Conservation (phyloP, 2,888 invertebrate genomes). For the Drosophila yooni region DNA sequence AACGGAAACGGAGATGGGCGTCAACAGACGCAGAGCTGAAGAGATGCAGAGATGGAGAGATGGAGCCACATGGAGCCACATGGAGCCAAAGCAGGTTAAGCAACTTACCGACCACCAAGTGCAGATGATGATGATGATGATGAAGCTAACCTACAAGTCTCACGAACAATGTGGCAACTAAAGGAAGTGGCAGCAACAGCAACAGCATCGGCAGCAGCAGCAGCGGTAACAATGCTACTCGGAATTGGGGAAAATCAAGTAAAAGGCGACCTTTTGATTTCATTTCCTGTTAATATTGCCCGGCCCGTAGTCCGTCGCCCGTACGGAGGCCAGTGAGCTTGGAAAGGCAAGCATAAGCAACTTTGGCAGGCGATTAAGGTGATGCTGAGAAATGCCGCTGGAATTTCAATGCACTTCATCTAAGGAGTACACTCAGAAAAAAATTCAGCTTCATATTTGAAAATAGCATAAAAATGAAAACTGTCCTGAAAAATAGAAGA, state of each 20-base stretch:
- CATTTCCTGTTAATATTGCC: conserved; percentile 80
- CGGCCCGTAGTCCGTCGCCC: conserved; percentile 26
- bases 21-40: conserved; percentile 4
- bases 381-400: conserved; percentile 75
- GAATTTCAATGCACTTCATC: conserved; percentile 73
- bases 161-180: conserved; percentile 59
- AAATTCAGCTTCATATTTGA: too few relatives aligned
- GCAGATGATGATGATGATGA: conserved; percentile 55
- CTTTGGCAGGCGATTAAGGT: conserved; percentile 80
- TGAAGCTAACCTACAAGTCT: conserved; percentile 73
- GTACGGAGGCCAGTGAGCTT: conserved; percentile 29
- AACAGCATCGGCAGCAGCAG: conserved; percentile 12
- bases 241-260: conserved; percentile 76
- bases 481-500: too few relatives aligned
- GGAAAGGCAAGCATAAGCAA: conserved; percentile 70
- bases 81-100: conserved; percentile 45
- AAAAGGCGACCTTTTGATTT: conserved; percentile 79
- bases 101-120: conserved; percentile 67
- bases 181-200: conserved; percentile 20
- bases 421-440: neutral
- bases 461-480: too few relatives aligned
- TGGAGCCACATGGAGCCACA: conserved; percentile 32
- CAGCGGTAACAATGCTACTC: conserved; percentile 26
- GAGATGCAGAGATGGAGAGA: conserved; percentile 9
- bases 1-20: conserved; percentile 61